These are phyloP conservation scores for Tokudaia muenninki DNA, from an alignment of 2,797 vertebrate species.

Conservation along the genomic window DNA sequence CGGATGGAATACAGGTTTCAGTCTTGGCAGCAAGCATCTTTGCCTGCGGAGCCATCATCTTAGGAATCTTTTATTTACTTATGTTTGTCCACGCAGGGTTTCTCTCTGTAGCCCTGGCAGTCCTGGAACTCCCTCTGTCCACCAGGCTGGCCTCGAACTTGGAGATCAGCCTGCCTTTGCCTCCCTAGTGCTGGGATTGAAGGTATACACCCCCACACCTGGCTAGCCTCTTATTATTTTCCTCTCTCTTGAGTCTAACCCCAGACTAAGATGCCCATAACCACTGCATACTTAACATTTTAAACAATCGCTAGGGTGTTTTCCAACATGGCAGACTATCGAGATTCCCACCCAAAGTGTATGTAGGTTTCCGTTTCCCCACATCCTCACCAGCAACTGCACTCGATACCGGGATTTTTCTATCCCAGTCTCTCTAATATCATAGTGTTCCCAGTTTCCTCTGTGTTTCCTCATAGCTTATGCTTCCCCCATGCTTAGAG, in stretches of 20 bases:
- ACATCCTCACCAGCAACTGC: neutral
- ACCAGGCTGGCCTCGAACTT: neutral
- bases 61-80: neutral
- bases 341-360: neutral
- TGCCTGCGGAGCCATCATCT: neutral
- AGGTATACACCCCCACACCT: neutral
- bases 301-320: neutral
- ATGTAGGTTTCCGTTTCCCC: neutral
- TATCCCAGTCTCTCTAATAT: neutral
- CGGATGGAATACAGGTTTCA: neutral
- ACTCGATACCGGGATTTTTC: neutral
- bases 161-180: neutral
- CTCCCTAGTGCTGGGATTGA: neutral
- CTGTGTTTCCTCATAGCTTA: neutral
- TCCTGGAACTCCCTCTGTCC: neutral
- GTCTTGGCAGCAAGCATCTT: neutral
- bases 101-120: neutral
- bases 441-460: neutral
- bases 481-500: neutral
- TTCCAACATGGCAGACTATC: neutral
- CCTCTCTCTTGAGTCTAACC: neutral
- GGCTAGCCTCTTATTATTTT: neutral
- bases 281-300: neutral
- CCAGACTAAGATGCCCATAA: neutral
- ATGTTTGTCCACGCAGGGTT: neutral